A percentile compares a stretch with the other conserved stretches of the same genome.
Evolutionary conservation across 2,113 vertebrate genomes (phyloP).

Genomic region (Myotis yumanensis): DNA sequence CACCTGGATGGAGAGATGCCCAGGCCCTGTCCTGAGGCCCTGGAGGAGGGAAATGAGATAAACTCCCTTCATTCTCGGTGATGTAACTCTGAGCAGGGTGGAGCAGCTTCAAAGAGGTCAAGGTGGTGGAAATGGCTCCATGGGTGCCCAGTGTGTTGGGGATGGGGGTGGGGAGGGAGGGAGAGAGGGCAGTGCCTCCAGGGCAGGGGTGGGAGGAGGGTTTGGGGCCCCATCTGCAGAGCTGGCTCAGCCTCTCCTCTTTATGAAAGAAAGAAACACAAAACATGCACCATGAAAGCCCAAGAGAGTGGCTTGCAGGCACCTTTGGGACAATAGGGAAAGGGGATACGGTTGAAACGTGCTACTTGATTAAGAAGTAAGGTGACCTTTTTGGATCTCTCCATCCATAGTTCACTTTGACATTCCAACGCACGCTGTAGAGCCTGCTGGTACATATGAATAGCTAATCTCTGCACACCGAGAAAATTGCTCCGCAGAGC

Average conservation of each 20-base stretch:
- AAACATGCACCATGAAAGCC: not conserved
- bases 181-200: no score
- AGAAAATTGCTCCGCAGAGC: not conserved
- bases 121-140: not conserved
- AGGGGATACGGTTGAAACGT: not conserved
- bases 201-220: not conserved
- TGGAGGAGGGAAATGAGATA: not conserved
- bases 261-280: not conserved
- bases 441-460: not conserved
- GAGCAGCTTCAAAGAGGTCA: not conserved
- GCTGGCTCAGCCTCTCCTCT: not conserved
- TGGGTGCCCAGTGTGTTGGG: not conserved
- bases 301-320: fast-evolving
- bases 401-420: not conserved
- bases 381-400: not conserved
- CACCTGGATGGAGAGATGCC: not conserved
- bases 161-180: not conserved
- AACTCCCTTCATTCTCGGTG: fast-evolving
- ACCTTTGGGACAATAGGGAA: not conserved
- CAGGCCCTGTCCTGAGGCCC: not conserved
- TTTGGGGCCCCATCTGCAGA: not conserved
- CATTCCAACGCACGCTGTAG: not conserved
- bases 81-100: fast-evolving
- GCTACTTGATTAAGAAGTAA: not conserved
- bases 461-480: not conserved